Evolutionary conservation across 2,888 invertebrate species (phyloP), one percentile per base, ranked within the genome.

Genomic region (Ypsolopha sequella): DNA sequence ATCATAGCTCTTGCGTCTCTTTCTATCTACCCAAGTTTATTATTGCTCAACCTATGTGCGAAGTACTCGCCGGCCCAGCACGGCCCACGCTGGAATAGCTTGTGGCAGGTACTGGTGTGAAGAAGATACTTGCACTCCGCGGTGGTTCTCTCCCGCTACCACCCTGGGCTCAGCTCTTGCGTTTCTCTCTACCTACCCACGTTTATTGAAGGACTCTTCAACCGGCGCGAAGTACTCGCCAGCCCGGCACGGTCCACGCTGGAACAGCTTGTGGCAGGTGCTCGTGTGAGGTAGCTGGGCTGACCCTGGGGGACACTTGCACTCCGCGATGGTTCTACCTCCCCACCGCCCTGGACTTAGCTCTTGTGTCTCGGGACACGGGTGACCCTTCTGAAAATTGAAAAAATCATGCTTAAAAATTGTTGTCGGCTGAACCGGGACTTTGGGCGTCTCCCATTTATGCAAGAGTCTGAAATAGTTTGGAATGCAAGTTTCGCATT

Each of bases 301-400:
- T 0, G 92, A 92, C 38, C 92, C 91, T 0, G 95, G 95, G 0
- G 95, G 95, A 65, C 95, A 95, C 58, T 92, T 90, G 76, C 95
- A 95, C 69, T 94, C 93, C 0, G 95, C 94, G 0, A 90, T 86
- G 2, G 90, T 90, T 14, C 89, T 76, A 52, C 89, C 63, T 71
- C 88, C 71, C 87, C 85, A 70, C 36, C 75, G 63, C 55, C 73
- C 88, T 0, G 94, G 94, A 56, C 92, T 91, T 35, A 95, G 76
- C 76, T 95, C 95, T 90, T 95, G 95, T 8, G 93, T 94, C 0
- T 93, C 92, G 0, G 94, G 93, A 65, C 95, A 95, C 0, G 95
- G 95, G 59, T 91, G 88, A 10, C 95, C 95, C 76, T 82, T 84
- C 86, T 86, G 77, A 13, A 81, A 81, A 6, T 9, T 3, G 14